Conservation (phyloP, 2,888 invertebrate species). For the Pycnomerus fuliginosus region DNA sequence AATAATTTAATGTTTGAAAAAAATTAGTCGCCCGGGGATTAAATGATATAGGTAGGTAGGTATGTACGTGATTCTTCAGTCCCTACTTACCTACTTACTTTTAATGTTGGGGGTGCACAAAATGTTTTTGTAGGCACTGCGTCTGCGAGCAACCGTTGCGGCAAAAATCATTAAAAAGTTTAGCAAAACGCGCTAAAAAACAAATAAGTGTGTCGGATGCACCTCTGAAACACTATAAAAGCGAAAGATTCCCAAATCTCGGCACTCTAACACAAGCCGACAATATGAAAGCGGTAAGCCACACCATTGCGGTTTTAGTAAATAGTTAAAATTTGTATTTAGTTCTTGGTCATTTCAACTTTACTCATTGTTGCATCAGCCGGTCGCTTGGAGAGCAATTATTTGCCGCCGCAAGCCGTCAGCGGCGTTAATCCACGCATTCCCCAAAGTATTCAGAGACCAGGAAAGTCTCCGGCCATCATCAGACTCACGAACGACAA, state of each 20-base stretch:
- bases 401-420: constrained; percentile 12
- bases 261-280: constrained; percentile 12
- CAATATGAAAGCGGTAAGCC: constrained; percentile 21
- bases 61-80: no score
- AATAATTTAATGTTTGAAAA: no score
- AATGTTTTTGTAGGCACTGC: no score
- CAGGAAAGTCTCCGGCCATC: constrained; percentile 58
- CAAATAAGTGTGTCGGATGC: constrained; percentile 20
- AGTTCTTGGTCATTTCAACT: constrained; percentile 7
- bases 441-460: no score
- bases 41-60: no score
- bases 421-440: no score
- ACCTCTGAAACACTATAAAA: constrained; percentile 21
- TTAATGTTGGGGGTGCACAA: no score
- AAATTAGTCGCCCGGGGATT: no score
- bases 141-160: no score
- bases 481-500: constrained; percentile 58
- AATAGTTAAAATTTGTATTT: constrained; percentile 3
- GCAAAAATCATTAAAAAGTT: no score
- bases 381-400: constrained; percentile 18
- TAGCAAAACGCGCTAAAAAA: constrained; percentile 13
- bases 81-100: no score
- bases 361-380: constrained; percentile 4
- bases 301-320: constrained; percentile 1
- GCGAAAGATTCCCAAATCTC: constrained; percentile 22